Evolutionary conservation across 1,140 invertebrate genomes (phyloP).

Genomic region (Pteromalus puparum): DNA sequence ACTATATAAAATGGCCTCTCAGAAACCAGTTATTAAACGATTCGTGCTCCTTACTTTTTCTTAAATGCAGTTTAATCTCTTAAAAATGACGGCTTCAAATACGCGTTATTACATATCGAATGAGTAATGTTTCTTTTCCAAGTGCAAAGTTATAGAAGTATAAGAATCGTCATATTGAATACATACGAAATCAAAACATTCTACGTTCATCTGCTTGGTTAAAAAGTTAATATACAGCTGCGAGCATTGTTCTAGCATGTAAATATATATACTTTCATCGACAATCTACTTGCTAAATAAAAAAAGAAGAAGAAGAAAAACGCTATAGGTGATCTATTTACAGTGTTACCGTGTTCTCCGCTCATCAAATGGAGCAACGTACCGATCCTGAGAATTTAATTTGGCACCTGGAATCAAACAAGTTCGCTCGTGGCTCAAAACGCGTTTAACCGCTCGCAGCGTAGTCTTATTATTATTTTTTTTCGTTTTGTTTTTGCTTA

Average conservation of each 20-base stretch:
- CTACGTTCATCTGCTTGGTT: not conserved
- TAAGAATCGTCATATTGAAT: constrained; percentile 17
- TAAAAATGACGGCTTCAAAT: constrained; percentile 35
- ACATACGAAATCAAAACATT: constrained; percentile 24
- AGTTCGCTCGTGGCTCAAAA: too few relatives aligned
- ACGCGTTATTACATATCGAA: constrained; percentile 23
- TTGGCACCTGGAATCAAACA: constrained; percentile 47
- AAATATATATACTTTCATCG: constrained; percentile 32
- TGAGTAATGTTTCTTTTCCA: constrained; percentile 27
- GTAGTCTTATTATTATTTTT: not conserved
- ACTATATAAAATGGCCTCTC: constrained; percentile 43
- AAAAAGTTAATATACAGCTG: not conserved
- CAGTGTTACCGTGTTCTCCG: constrained; percentile 22
- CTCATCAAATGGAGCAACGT: constrained; percentile 8
- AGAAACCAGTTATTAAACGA: constrained; percentile 33
- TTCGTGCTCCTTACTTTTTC: constrained; percentile 28
- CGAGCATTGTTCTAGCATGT: constrained; percentile 30
- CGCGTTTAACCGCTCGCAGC: not conserved
- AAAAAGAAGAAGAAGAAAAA: constrained; percentile 12
- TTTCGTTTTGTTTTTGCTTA: not conserved
- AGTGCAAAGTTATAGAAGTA: constrained; percentile 8
- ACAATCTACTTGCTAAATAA: constrained; percentile 26
- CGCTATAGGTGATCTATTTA: constrained; percentile 41
- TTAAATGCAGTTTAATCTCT: constrained; percentile 50
- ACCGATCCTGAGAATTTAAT: constrained; percentile 39